Base-by-base conservation (phyloP, 2,797 vertebrate species). In the Hydrophis major region DNA sequence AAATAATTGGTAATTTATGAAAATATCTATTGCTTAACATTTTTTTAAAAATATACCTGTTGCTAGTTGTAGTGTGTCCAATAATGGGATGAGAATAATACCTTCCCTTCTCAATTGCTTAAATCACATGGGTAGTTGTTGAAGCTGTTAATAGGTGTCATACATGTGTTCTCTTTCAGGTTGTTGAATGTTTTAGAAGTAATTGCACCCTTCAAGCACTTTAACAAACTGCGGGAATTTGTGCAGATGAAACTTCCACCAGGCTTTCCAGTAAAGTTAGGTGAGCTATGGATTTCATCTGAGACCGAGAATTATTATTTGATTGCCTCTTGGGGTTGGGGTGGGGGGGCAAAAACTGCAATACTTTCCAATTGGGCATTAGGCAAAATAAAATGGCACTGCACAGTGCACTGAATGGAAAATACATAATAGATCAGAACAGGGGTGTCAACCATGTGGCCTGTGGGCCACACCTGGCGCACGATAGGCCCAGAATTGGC, bases 141-240 rank as follows among this genome's bases (percentile, higher is more conserved):
- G 13, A 88, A 13, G 50, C 1, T 59, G 50, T 37, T 86, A 92
- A 91, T 59, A 90, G 8, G 61, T 47, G 57, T 0, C 32, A 92
- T 28, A 55, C 12, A 28, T 89, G 57, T 86, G 47, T 91, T 97
- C 90, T 74, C 47, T 95, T 94, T 60, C 98, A 99, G 99, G 96
- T 98, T 99, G 96, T 97, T 99, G 98, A 99, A 99, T 98, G 99
- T 99, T 97, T 98, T 99, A 97, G 99, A 99, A 98, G 99, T 99
- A 95, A 98, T 99, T 90, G 99, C 99, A 96, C 99, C 99, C 95
- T 99, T 99, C 98, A 99, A 99, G 99, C 99, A 99, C 99, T 99
- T 99, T 99, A 99, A 99, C 98, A 99, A 99, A 98, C 99, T 99
- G 98, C 98, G 99, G 98, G 99, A 99, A 98, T 99, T 99, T 97